phyloP scores from a whole-genome alignment of 2,888 invertebrate genomes.

The Hoplodrina ambigua region DNA sequence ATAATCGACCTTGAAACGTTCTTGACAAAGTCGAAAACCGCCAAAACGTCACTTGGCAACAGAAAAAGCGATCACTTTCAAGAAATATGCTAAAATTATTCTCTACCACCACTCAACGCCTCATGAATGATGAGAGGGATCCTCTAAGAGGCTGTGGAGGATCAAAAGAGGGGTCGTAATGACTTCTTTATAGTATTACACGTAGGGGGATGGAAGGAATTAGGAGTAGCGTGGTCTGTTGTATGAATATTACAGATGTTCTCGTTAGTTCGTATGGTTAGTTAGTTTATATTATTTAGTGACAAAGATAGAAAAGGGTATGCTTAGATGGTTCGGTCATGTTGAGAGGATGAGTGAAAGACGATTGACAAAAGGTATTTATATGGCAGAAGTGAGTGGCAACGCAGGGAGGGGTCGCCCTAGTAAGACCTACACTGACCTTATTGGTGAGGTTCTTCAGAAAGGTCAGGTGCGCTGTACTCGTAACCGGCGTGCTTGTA shows the following conservation, averaged over 20 bases:
- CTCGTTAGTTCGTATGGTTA: neutral
- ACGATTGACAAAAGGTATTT: too few relatives aligned
- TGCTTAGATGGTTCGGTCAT: too few relatives aligned
- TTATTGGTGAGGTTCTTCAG: too few relatives aligned
- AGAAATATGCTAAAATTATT: constrained; percentile 39
- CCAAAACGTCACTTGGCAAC: neutral
- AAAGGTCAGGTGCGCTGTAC: too few relatives aligned
- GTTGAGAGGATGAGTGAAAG: too few relatives aligned
- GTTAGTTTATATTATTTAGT: neutral
- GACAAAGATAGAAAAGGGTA: too few relatives aligned
- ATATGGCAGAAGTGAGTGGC: too few relatives aligned
- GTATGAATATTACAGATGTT: constrained; percentile 1
- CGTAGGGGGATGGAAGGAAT: neutral
- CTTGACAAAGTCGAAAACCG: neutral
- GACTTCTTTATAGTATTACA: constrained; percentile 39
- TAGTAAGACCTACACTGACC: too few relatives aligned
- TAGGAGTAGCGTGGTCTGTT: neutral
- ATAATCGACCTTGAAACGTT: neutral
- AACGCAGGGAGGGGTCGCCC: too few relatives aligned
- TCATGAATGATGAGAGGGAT: constrained; percentile 45
- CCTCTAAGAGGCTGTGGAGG: constrained; percentile 27
- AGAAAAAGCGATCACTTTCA: constrained; percentile 16
- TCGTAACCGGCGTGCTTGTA: too few relatives aligned
- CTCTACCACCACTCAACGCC: constrained; percentile 13
- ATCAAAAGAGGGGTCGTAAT: constrained; percentile 43